Base-by-base conservation (phyloP, 1,140 invertebrate genomes). In the Aphidius ervi region DNA sequence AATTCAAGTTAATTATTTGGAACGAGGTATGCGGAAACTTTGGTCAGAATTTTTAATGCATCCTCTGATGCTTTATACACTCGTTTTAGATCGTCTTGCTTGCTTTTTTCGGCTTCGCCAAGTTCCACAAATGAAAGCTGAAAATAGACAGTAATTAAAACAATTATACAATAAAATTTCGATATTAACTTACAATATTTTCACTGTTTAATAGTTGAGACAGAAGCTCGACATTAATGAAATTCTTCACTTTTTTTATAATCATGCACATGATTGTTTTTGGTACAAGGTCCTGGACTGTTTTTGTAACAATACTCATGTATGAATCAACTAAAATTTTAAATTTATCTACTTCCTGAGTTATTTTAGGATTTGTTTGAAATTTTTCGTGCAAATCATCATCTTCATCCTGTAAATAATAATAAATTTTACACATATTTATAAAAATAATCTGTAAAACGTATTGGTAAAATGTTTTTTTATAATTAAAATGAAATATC, bases 1-100 rank as follows among this genome's bases (percentile, higher is more conserved):
- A 16, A 16, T 16, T 16, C 16, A 16, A 16, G 16, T 16, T 16
- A 16, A 16, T 16, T 16, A 16, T 16, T 16, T 16, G 16, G 16
- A 16, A 16, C 16, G 16, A 96, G 99, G 31, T 93, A 91, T 88
- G 97, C 96, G 7, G 94, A 95, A 16, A 99, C 96, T 79, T 99
- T 96, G 61, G 94, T 93, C 76, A 99, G 99, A 66, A 99, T 99
- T 68, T 86, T 84, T 58, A 99, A 81, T 7, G 97, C 94, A 80
- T 99, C 97, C 82, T 99, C 99, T 76, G 96, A 99, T 10, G 97
- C 96, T 75, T 99, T 95, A 81, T 99, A 99, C 96, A 99, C 99
- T 58, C 96, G 86, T 67, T 99, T 80, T 87, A 98, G 93, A 81
- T 99, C 97, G 79, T 99, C 97, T 63, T 98, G 87, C 76, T 97